These are phyloP conservation scores for Lemur catta DNA, from an alignment of 2,797 vertebrate genomes.

Conservation along the genomic window DNA sequence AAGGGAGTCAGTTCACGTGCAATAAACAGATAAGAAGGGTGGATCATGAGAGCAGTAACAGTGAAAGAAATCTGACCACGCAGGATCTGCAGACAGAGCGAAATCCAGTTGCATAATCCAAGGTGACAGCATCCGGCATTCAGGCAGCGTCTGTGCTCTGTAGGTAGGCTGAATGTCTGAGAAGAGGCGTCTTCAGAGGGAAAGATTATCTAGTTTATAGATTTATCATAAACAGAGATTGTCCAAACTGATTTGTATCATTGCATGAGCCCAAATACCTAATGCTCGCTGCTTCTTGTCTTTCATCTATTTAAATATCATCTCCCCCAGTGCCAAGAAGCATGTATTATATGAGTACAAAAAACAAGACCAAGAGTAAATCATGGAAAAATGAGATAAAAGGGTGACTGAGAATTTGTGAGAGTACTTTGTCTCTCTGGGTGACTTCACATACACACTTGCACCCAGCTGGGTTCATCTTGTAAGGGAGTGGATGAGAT, in stretches of 20 bases:
- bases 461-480: background rate
- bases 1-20: background rate
- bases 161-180: background rate
- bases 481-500: background rate
- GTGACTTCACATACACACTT: background rate
- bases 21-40: constrained; percentile 57
- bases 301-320: constrained; percentile 2
- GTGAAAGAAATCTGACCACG: background rate
- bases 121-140: constrained; percentile 42
- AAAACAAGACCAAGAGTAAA: background rate
- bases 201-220: background rate
- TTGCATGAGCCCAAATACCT: background rate
- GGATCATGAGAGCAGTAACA: background rate
- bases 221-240: constrained; percentile 61
- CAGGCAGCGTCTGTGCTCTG: constrained; percentile 49
- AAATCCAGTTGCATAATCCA: constrained; percentile 45
- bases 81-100: background rate
- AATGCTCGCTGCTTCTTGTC: background rate
- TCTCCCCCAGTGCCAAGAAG: background rate
- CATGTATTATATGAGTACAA: background rate
- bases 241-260: constrained; percentile 37
- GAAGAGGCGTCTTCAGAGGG: background rate
- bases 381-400: background rate
- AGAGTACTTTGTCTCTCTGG: background rate
- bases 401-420: background rate